Conservation (phyloP, 30 jellyfish, hydroid and myxozoan species). For the Chironex yamaguchii region DNA sequence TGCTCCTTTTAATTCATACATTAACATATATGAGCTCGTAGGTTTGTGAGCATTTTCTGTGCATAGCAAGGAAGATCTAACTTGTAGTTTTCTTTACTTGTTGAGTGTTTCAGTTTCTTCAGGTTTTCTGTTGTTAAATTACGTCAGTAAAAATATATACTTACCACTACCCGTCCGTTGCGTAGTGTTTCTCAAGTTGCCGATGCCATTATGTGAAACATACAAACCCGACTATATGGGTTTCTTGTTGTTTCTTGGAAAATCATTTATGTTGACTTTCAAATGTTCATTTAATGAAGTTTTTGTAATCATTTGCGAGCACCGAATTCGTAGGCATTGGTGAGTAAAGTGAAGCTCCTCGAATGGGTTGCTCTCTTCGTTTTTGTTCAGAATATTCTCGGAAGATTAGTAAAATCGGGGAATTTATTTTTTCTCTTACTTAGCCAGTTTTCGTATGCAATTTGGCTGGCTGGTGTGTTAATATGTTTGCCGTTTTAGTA, state of each 20-base stretch:
- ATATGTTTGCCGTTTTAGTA: slow-evolving; percentile 72
- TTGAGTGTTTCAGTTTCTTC: too few species aligned
- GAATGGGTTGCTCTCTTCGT: neutral
- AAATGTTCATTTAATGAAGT: neutral
- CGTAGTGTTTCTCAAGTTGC: too few species aligned
- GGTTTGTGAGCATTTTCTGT: neutral
- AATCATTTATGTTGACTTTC: neutral
- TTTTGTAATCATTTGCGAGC: neutral
- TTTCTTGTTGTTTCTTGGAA: neutral
- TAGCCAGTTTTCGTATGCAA: slow-evolving; percentile 65
- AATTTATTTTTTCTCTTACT: slow-evolving; percentile 62
- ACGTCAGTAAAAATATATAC: too few species aligned
- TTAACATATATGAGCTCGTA: neutral
- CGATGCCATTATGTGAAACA: too few species aligned
- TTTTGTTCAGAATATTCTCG: slow-evolving; percentile 13
- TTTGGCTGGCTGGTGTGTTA: slow-evolving; percentile 60
- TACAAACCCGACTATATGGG: neutral
- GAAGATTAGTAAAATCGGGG: slow-evolving; percentile 56
- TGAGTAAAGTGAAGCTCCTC: neutral
- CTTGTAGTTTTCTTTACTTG: neutral
- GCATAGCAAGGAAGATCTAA: neutral
- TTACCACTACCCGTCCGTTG: too few species aligned
- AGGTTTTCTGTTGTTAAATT: too few species aligned
- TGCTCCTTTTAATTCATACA: neutral
- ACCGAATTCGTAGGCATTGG: neutral